These are phyloP conservation scores for Tolypeutes matacus DNA, from an alignment of 2,797 vertebrate genomes.

Conservation along the genomic window DNA sequence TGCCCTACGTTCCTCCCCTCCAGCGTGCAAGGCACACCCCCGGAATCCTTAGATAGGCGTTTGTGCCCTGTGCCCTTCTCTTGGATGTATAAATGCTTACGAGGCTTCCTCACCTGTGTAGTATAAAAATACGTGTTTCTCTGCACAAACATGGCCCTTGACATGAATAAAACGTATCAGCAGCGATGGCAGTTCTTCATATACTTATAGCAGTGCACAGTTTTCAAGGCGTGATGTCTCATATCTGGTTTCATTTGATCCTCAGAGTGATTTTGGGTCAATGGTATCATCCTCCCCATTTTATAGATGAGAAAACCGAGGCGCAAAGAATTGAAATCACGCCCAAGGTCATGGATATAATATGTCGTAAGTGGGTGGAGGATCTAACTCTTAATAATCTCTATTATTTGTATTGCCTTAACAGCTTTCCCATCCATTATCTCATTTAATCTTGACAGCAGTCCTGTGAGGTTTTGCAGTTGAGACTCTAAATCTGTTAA, in stretches of 20 bases:
- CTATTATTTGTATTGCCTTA: slow-evolving; percentile 46
- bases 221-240: background rate
- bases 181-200: slow-evolving; percentile 3
- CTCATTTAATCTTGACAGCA: slow-evolving; percentile 72
- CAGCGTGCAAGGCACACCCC: slow-evolving; percentile 75
- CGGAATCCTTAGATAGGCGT: slow-evolving; percentile 44
- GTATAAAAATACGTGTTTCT: slow-evolving; percentile 33
- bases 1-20: background rate
- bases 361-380: slow-evolving; percentile 57
- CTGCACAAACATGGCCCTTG: slow-evolving; percentile 49
- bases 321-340: slow-evolving; percentile 54
- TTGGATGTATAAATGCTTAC: slow-evolving; percentile 26
- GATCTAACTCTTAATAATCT: slow-evolving; percentile 29
- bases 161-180: background rate
- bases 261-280: background rate
- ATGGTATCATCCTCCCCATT: slow-evolving; percentile 71
- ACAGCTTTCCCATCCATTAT: slow-evolving; percentile 69
- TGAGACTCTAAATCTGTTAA: slow-evolving; percentile 63
- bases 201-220: background rate
- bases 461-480: slow-evolving; percentile 61
- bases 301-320: slow-evolving; percentile 78
- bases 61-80: slow-evolving; percentile 4
- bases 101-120: slow-evolving; percentile 68
- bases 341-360: slow-evolving; percentile 76
- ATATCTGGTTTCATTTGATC: background rate